These are phyloP conservation scores for Drosophila sproati DNA, from an alignment of 1,140 invertebrate species.

Conservation along the genomic window DNA sequence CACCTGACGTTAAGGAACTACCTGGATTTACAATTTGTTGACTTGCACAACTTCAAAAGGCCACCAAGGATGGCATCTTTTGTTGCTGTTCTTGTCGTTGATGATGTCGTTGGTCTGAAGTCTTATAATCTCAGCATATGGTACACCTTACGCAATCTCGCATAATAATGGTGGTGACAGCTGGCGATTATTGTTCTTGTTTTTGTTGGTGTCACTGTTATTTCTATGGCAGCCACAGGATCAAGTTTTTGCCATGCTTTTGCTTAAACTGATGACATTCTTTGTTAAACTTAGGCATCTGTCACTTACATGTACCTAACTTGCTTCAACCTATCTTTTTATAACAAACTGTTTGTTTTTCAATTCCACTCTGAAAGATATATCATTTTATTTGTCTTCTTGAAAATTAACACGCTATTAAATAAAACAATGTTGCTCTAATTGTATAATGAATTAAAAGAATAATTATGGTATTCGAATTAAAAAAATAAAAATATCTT, in stretches of 20 bases:
- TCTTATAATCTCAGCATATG: constrained; percentile 13
- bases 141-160: constrained; percentile 16
- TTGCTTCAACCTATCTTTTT: not conserved
- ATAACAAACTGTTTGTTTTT: too few relatives aligned
- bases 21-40: constrained; percentile 16
- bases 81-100: not conserved
- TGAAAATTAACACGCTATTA: too few relatives aligned
- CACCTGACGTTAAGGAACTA: not conserved
- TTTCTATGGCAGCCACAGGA: constrained; percentile 6
- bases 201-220: not conserved
- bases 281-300: not conserved
- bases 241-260: constrained; percentile 4
- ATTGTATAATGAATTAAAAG: too few relatives aligned
- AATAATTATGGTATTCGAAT: too few relatives aligned
- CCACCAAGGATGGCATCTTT: constrained; percentile 1
- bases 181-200: constrained; percentile 23
- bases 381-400: too few relatives aligned
- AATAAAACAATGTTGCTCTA: too few relatives aligned
- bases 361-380: too few relatives aligned
- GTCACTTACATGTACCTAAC: not conserved
- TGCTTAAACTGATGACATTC: not conserved
- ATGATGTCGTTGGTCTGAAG: constrained; percentile 14
- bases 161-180: constrained; percentile 30
- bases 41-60: constrained; percentile 5
- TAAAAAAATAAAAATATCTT: too few relatives aligned